These are phyloP conservation scores for Melinaea marsaeus DNA, from an alignment of 2,888 invertebrate species.

Conservation along the genomic window DNA sequence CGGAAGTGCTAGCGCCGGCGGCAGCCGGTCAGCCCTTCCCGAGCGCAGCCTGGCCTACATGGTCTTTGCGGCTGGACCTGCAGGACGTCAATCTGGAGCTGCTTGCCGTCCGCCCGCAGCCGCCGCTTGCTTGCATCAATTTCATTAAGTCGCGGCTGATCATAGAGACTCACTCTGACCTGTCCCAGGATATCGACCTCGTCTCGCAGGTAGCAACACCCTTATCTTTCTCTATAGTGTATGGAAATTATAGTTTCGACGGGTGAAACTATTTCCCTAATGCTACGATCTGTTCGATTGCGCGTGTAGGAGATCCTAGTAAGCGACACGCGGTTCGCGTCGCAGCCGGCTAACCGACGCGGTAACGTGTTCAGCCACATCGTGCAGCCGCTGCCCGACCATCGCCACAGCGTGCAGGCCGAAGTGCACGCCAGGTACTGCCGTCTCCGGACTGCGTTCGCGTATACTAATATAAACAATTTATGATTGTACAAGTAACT, in stretches of 20 bases:
- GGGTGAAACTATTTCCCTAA: not conserved
- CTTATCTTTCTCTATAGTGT: not conserved
- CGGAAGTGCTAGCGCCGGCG: conserved; percentile 44
- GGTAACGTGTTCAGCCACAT: conserved; percentile 94
- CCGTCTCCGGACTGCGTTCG: not conserved
- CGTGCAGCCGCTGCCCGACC: conserved; percentile 85
- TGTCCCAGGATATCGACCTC: conserved; percentile 93
- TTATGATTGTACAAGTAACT: conserved; percentile 1
- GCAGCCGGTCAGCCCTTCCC: conserved; percentile 29
- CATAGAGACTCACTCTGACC: conserved; percentile 91
- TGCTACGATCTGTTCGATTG: not conserved
- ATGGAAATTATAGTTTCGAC: too few relatives aligned
- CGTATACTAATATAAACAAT: not conserved
- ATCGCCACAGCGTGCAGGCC: conserved; percentile 82
- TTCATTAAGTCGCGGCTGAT: conserved; percentile 93
- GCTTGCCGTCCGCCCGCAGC: conserved; percentile 74
- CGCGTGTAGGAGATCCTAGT: conserved; percentile 82
- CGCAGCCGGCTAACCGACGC: conserved; percentile 82
- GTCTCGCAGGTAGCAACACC: conserved; percentile 87
- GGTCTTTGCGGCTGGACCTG: conserved; percentile 89
- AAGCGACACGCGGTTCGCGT: conserved; percentile 84
- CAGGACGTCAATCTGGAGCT: conserved; percentile 90
- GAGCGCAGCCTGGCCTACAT: conserved; percentile 80
- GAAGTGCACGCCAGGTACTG: conserved; percentile 82
- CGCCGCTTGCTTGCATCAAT: conserved; percentile 89